Base-by-base conservation (phyloP, 2,888 invertebrate genomes). In the Microctonus brassicae region DNA sequence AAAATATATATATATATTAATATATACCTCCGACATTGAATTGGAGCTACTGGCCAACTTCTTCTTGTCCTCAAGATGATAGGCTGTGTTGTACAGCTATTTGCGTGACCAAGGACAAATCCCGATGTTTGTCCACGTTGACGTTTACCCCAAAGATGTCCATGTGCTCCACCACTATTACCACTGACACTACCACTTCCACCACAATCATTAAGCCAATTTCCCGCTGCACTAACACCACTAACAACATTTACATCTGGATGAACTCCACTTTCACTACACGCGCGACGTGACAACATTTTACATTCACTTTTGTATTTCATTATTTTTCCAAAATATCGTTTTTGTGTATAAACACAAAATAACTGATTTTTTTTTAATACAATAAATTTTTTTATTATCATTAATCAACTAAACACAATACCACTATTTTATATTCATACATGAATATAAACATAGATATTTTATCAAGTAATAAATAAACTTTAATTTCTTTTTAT, bases 41-140 rank as follows among this genome's bases (percentile, higher is more conserved):
- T 90, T 22, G 94, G 94, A 4, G 94, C 94, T 36, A 93, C 94
- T 0, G 94, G 94, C 94, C 94, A 94, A 81, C 93, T 93, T 57
- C 94, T 88, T 26, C 94, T 89, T 55, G 93, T 93, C 66, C 93
- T 89, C 76, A 94, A 89, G 71, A 94, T 92, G 58, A 94, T 90
- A 33, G 90, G 92, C 73, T 85, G 83, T 42, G 89, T 90, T 53
- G 52, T 42, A 68, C 85, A 82, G 10, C 47, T 47, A n/a, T 47
- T 47, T 17, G 79, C 81, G 52, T 81, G 77, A n/a, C 90, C 90
- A 90, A 93, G 93, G 83, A 93, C 92, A 0, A 93, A 93, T 1
- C 93, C 94, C 0, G 93, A 93, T 2, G 93, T 93, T 75, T 93
- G 81, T 70, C 86, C 86, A 74, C 88, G 87, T 72, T 84, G 87